Percentiles rank a stretch among this genome's conserved stretches.
Conservation (phyloP, 2,797 vertebrate genomes). For the Vespertilio murinus region DNA sequence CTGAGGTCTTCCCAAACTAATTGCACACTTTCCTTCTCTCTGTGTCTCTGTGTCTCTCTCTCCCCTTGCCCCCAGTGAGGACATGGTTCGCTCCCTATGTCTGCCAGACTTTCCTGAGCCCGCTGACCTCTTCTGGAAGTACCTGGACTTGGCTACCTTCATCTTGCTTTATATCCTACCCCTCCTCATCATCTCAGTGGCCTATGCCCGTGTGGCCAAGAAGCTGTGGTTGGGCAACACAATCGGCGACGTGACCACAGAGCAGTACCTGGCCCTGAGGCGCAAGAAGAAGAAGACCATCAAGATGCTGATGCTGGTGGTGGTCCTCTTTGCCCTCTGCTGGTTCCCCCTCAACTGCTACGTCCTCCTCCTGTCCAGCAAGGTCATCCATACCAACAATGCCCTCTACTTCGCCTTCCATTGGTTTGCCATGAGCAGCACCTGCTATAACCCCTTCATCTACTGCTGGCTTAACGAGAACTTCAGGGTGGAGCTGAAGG, state of each 20-base stretch:
- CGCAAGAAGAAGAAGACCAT: slow-evolving; percentile 86
- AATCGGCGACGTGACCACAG: slow-evolving; percentile 92
- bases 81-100: slow-evolving; percentile 90
- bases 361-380: slow-evolving; percentile 85
- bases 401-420: slow-evolving; percentile 86
- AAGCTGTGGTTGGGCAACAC: slow-evolving; percentile 92
- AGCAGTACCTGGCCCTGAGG: slow-evolving; percentile 90
- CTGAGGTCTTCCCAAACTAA: neutral
- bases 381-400: slow-evolving; percentile 84
- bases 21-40: neutral
- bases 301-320: slow-evolving; percentile 87
- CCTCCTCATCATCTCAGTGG: slow-evolving; percentile 91
- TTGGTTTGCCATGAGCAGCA: slow-evolving; percentile 88
- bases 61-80: slow-evolving; percentile 82
- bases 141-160: slow-evolving; percentile 93
- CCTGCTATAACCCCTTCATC: slow-evolving; percentile 88
- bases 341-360: slow-evolving; percentile 89
- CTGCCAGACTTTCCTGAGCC: slow-evolving; percentile 95
- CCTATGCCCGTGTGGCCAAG: slow-evolving; percentile 91
- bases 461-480: slow-evolving; percentile 89
- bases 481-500: slow-evolving; percentile 87
- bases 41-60: too few species aligned
- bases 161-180: slow-evolving; percentile 93
- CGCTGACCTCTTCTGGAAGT: slow-evolving; percentile 94
- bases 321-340: slow-evolving; percentile 85